Percentiles rank a stretch among this genome's conserved stretches.
These are phyloP conservation scores for Myripristis jacobus DNA, from an alignment of 2,797 vertebrate species.

Conservation along the genomic window DNA sequence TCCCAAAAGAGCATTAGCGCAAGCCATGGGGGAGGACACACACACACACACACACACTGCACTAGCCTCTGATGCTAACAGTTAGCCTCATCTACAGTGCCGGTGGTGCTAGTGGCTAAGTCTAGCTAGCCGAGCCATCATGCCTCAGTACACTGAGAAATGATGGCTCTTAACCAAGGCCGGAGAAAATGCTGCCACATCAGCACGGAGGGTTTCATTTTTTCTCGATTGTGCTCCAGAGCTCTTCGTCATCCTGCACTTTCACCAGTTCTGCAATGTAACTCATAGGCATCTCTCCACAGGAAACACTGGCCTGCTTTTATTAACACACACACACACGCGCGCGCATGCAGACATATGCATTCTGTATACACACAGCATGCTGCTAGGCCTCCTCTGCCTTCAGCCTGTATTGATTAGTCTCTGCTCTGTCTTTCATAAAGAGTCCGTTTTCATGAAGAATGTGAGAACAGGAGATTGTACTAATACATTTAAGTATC, in stretches of 20 bases:
- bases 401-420: slow-evolving; percentile 38
- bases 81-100: slow-evolving; percentile 36
- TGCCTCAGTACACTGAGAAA: slow-evolving; percentile 47
- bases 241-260: slow-evolving; percentile 52
- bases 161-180: slow-evolving; percentile 49
- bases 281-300: slow-evolving; percentile 31
- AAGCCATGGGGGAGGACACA: slow-evolving; percentile 21
- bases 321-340: slow-evolving; percentile 4
- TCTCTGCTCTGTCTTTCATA: slow-evolving; percentile 39
- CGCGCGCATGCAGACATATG: slow-evolving; percentile 1
- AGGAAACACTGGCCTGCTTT: slow-evolving; percentile 26
- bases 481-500: slow-evolving; percentile 19
- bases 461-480: slow-evolving; percentile 45
- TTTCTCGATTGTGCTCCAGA: slow-evolving; percentile 31
- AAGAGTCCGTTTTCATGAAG: slow-evolving; percentile 33
- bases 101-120: slow-evolving; percentile 52
- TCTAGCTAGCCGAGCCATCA: slow-evolving; percentile 42
- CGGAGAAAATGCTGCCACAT: slow-evolving; percentile 60
- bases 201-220: slow-evolving; percentile 38
- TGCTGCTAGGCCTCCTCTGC: slow-evolving; percentile 23
- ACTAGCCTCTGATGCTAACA: slow-evolving; percentile 10
- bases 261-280: slow-evolving; percentile 47
- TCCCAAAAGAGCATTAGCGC: slow-evolving; percentile 21
- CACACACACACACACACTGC: slow-evolving; percentile 32
- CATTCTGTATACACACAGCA: slow-evolving; percentile 27